Evolutionary conservation across 2,797 vertebrate genomes (phyloP), one percentile per base, ranked within the genome.

Genomic region (Pempheris klunzingeri): DNA sequence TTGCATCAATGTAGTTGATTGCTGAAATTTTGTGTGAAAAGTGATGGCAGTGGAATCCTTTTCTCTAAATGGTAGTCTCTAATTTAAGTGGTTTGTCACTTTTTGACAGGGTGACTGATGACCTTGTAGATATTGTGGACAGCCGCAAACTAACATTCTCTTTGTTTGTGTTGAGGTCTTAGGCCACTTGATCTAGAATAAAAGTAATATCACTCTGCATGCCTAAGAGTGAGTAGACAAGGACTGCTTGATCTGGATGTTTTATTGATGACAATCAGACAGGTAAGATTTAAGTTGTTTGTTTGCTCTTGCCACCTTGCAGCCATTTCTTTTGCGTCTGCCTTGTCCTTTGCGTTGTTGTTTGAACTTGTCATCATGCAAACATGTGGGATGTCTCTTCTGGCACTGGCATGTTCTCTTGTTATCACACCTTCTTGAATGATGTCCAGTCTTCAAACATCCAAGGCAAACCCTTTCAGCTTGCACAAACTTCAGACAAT

Each of bases 321-420:
- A 43, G 12, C 24, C 32, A 3, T 53, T 52, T 50, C 60, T 58
- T 71, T 57, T 18, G 41, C 4, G 3, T 17, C 20, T 26, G 11
- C 15, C 24, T 58, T 11, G 14, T 61, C 50, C 10, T 38, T 73
- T 60, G 12, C 10, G 7, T 7, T 28, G 5, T 59, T 20, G 3
- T 59, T 20, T 20, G 5, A 70, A 70, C 4, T 47, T 78, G n/a
- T 73, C 53, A 2, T 54, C 26, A 12, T 83, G 68, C 13, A 77
- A 11, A n/a, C 58, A 83, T 54, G 63, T 80, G 22, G 55, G 70
- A 12, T 84, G 74, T 71, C 11, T 49, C 5, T 34, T 75, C 18
- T 74, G 53, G 61, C 73, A 84, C 4, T 84, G 41, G 38, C 73
- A 73, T n/a, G 34, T 66, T 7, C 26, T 47, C 2, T 17, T 80